A percentile compares a stretch with the other conserved stretches of the same genome.
Conservation (phyloP, 2,888 invertebrate genomes). For the Athripsodes cinereus region DNA sequence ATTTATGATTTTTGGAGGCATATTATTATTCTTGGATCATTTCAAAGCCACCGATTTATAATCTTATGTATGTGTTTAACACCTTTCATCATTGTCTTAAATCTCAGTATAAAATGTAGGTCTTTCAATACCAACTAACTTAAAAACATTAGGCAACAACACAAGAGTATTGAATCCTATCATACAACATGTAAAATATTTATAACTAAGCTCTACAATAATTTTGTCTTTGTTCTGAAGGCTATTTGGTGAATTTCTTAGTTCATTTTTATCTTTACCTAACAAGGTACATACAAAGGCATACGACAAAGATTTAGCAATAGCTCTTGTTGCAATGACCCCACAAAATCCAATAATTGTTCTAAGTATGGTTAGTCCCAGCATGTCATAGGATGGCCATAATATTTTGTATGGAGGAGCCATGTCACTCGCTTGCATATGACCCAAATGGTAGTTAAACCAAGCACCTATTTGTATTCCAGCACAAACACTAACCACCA, state of each 20-base stretch:
- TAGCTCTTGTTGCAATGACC: slow-evolving; percentile 60
- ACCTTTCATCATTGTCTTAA: background rate
- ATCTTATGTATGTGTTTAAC: too few species aligned
- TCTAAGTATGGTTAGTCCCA: slow-evolving; percentile 60
- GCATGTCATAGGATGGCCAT: slow-evolving; percentile 71
- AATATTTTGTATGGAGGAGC: slow-evolving; percentile 70
- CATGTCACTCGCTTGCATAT: slow-evolving; percentile 52
- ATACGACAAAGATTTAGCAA: slow-evolving; percentile 65
- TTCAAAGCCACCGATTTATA: too few species aligned
- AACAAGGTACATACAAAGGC: slow-evolving; percentile 64
- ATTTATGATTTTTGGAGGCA: too few species aligned
- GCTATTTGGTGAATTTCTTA: slow-evolving; percentile 58
- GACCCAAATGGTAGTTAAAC: slow-evolving; percentile 78
- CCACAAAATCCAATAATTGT: slow-evolving; percentile 71
- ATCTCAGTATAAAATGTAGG: slow-evolving; percentile 80
- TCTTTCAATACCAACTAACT: slow-evolving; percentile 68
- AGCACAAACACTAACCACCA: slow-evolving; percentile 75
- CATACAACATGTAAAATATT: slow-evolving; percentile 73
- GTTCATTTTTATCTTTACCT: slow-evolving; percentile 58
- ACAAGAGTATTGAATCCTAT: slow-evolving; percentile 76
- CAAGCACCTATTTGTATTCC: slow-evolving; percentile 77
- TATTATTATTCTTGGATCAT: too few species aligned
- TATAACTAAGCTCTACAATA: slow-evolving; percentile 74
- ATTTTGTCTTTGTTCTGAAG: slow-evolving; percentile 65
- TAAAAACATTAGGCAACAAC: slow-evolving; percentile 72